Conservation (phyloP, 2,888 invertebrate species). For the Rotaria magnacalcarata region DNA sequence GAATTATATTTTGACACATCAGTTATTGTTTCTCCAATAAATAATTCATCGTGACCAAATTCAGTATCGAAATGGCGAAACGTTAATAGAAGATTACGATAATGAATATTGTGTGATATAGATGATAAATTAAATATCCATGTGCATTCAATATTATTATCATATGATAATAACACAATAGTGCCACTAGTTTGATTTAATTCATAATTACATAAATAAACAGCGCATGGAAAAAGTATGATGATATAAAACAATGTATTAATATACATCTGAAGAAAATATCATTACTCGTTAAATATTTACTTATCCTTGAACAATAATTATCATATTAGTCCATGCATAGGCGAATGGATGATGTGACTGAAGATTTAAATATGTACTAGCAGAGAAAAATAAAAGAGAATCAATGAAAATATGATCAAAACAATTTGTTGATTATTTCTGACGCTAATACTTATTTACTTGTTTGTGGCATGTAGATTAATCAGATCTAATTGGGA, state of each 20-base stretch:
- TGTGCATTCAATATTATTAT: neutral
- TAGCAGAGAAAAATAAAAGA: neutral
- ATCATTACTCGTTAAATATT: neutral
- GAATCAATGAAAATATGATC: neutral
- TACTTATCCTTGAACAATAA: neutral
- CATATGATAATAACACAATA: neutral
- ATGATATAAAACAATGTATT: neutral
- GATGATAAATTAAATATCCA: neutral
- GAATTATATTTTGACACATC: constrained; percentile 24
- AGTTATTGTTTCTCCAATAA: constrained; percentile 7
- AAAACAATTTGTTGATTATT: neutral
- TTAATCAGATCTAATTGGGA: neutral
- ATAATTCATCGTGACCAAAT: constrained; percentile 25
- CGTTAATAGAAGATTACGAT: neutral
- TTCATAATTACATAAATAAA: neutral
- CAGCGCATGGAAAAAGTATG: neutral
- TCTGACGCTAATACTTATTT: neutral
- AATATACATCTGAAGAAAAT: neutral
- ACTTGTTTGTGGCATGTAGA: neutral
- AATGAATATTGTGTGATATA: neutral
- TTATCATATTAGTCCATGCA: no score
- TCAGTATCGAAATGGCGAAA: constrained; percentile 24
- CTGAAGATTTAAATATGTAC: neutral
- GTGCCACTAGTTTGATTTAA: neutral
- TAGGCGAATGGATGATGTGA: no score